Evolutionary conservation across 1,140 invertebrate species (phyloP), one percentile per base, ranked within the genome.

Genomic region (Drosophila pseudoobscura): DNA sequence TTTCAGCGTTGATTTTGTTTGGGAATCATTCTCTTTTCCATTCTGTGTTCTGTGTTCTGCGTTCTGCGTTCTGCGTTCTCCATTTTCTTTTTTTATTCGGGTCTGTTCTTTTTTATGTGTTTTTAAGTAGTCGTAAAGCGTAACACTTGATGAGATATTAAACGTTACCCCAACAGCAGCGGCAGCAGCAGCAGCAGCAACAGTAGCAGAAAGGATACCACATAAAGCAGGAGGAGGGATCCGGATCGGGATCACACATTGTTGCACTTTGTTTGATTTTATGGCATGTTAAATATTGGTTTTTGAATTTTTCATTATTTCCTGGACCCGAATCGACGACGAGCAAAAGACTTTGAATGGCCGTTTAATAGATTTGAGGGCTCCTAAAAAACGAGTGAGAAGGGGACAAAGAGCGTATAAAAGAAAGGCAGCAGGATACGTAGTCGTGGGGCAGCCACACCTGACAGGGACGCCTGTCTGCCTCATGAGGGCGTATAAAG

Each of bases 51-150:
- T 55, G 43, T 49, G 45, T 31, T 54, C 43, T 49, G 35, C 20
- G 2, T n/a, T 26, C 39, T 49, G 20, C 57, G 45, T 41, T 54
- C 43, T 49, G 35, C 26, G 2, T 17, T 26, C 39, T 49, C 26
- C 31, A 13, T 39, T 39, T 39, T 56, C 68, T 51, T 60, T 49
- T 53, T 71, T 73, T 73, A 54, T 73, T 62, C 24, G 41, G 68
- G 46, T 50, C 50, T 20, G 71, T 49, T 56, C 69, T 68, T 88
- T 78, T 88, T 88, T 88, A 88, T 88, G 83, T 80, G 75, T 53
- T 88, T 88, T 88, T 88, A 88, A 88, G 83, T 88, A 88, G 83
- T 88, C 83, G 83, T 88, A 88, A 88, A 88, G 78, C 84, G 78
- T 66, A 88, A 88, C 83, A 88, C 83, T 88, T 88, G 79, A 88